Percentiles rank a stretch among this genome's conserved stretches.
phyloP scores from a whole-genome alignment of 1,140 invertebrate genomes.

The Melanaphis sacchari region DNA sequence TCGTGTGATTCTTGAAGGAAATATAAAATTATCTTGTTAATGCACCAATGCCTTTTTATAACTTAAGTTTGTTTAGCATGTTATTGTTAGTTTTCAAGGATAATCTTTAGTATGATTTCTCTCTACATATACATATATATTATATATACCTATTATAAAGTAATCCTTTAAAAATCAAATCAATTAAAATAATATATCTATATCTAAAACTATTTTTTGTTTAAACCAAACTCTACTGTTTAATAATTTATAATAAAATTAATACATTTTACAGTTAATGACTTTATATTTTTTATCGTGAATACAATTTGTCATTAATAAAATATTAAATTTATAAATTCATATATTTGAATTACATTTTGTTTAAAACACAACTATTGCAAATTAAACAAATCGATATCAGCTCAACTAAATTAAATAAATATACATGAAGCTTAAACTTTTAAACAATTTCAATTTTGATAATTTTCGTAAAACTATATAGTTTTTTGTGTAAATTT shows the following conservation, averaged over 20 bases:
- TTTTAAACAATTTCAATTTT: background rate
- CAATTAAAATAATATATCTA: background rate
- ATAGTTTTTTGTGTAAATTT: background rate
- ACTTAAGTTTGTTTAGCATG: background rate
- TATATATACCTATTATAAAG: background rate
- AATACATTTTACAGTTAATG: background rate
- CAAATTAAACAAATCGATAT: background rate
- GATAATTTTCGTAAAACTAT: background rate
- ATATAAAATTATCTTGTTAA: conserved; percentile 28
- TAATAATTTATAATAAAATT: background rate
- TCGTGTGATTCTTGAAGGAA: conserved; percentile 24
- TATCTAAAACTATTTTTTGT: background rate
- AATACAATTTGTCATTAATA: background rate
- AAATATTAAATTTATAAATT: background rate
- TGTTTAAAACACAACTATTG: background rate
- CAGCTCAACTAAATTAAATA: background rate
- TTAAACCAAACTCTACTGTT: background rate
- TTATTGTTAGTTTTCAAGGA: conserved; percentile 37
- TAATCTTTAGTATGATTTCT: background rate
- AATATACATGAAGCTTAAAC: background rate
- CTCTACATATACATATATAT: no score
- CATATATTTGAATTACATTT: background rate
- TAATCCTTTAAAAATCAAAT: conserved; percentile 29
- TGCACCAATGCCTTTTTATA: background rate
- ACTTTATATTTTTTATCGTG: background rate